Evolutionary conservation across 1,140 invertebrate species (phyloP).

Genomic region (Augochlora pura): DNA sequence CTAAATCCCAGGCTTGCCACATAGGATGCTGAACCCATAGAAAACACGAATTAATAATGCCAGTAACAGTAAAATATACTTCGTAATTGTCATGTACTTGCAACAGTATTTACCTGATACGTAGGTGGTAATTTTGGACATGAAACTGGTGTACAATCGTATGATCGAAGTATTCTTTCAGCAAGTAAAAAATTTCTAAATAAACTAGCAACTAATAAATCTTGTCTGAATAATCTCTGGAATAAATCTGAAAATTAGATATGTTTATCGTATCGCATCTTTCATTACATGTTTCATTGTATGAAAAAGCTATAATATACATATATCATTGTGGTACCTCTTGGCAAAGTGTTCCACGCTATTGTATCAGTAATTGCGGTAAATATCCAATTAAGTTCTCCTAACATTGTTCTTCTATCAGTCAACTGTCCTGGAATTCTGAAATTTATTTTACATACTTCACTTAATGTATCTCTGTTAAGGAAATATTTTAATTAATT

Average conservation of each 20-base stretch:
- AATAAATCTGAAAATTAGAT: constrained; percentile 88
- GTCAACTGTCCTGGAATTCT: constrained; percentile 97
- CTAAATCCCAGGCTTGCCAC: constrained; percentile 99
- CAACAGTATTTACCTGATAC: constrained; percentile 84
- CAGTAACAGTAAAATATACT: not conserved
- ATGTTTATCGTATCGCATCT: constrained; percentile 22
- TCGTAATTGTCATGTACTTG: not conserved
- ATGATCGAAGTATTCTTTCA: constrained; percentile 96
- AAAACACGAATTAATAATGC: constrained; percentile 18
- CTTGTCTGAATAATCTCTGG: constrained; percentile 98
- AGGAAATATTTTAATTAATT: not conserved
- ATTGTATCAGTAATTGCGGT: constrained; percentile 99
- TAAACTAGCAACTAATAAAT: constrained; percentile 97
- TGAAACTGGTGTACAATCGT: constrained; percentile 97
- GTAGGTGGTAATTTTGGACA: constrained; percentile 94
- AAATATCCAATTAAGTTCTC: constrained; percentile 99
- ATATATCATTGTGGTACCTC: constrained; percentile 79
- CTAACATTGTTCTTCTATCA: constrained; percentile 97
- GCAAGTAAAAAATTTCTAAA: constrained; percentile 99
- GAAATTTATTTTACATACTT: constrained; percentile 51
- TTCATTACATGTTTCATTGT: not conserved
- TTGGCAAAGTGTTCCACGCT: constrained; percentile 97
- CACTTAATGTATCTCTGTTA: not conserved
- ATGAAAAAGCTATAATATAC: not conserved
- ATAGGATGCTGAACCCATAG: constrained; percentile 85